Evolutionary conservation across 2,888 invertebrate genomes (phyloP).

Genomic region (Catocala fraxini): DNA sequence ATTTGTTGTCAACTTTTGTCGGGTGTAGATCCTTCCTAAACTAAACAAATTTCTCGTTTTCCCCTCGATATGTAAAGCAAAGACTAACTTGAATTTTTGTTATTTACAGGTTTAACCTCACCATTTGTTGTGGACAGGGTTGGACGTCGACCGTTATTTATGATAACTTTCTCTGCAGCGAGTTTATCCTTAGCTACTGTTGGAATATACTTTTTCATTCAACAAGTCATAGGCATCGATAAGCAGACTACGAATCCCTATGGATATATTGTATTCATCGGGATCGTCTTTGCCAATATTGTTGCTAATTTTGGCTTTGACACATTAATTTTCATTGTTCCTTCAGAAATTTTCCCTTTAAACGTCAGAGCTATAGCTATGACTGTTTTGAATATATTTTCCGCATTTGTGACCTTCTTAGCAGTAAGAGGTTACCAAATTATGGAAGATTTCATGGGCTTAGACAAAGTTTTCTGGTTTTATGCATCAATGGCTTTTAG

Average conservation of each 20-base stretch:
- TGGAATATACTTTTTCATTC: slow-evolving; percentile 76
- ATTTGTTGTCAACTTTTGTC: no score
- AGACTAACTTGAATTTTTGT: slow-evolving; percentile 6
- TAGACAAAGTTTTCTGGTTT: slow-evolving; percentile 83
- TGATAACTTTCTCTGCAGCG: slow-evolving; percentile 74
- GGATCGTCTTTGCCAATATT: slow-evolving; percentile 69
- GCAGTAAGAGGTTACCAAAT: slow-evolving; percentile 84
- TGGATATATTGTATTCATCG: slow-evolving; percentile 74
- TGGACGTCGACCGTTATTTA: slow-evolving; percentile 82
- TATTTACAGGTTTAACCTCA: slow-evolving; percentile 72
- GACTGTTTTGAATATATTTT: slow-evolving; percentile 79
- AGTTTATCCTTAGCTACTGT: slow-evolving; percentile 58
- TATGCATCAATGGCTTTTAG: slow-evolving; percentile 78
- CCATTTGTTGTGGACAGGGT: slow-evolving; percentile 71
- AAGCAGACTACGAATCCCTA: slow-evolving; percentile 56
- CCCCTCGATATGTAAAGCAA: no score
- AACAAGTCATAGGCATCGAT: slow-evolving; percentile 60
- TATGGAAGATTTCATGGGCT: slow-evolving; percentile 77
- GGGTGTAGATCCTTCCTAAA: no score
- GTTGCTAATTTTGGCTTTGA: slow-evolving; percentile 77
- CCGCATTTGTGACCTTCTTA: slow-evolving; percentile 80
- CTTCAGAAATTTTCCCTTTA: slow-evolving; percentile 87
- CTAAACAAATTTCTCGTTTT: no score
- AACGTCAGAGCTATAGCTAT: slow-evolving; percentile 87
- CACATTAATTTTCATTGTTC: slow-evolving; percentile 81